A percentile compares a stretch with the other conserved stretches of the same genome.
Conservation (phyloP, 2,888 invertebrate species). For the Branchinecta sandiegonensis region DNA sequence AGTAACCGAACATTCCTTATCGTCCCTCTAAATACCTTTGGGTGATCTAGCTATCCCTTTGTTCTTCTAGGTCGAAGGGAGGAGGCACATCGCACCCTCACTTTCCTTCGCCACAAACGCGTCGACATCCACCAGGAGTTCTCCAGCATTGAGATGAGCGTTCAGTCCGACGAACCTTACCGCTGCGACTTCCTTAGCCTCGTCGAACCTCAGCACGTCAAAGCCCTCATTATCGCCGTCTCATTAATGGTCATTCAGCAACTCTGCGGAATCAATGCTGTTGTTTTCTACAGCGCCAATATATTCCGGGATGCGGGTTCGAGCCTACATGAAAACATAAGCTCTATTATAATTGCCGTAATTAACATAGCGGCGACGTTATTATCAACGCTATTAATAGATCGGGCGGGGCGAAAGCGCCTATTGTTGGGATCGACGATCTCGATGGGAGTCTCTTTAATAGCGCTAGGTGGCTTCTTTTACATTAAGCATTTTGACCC, state of each 20-base stretch:
- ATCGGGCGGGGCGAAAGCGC: not conserved
- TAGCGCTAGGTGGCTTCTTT: slow-evolving; percentile 3
- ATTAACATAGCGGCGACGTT: not conserved
- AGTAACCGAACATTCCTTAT: no score
- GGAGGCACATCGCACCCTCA: not conserved
- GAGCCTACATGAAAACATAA: not conserved
- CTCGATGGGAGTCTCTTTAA: not conserved
- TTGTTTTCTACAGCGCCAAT: not conserved
- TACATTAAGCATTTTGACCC: not conserved
- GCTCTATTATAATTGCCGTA: not conserved
- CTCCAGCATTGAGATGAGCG: not conserved
- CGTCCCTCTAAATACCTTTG: no score
- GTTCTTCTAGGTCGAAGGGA: slow-evolving; percentile 13
- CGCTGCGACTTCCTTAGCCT: not conserved
- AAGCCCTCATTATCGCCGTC: not conserved
- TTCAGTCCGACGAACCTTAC: not conserved
- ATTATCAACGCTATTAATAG: not conserved
- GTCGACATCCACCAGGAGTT: not conserved
- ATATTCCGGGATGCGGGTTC: slow-evolving; percentile 9
- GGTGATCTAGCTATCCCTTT: no score
- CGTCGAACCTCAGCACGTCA: slow-evolving; percentile 3
- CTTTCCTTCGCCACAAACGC: not conserved
- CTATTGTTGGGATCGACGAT: not conserved
- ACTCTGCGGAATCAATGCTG: slow-evolving; percentile 7
- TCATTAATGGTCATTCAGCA: not conserved